Evolutionary conservation across 2,888 invertebrate genomes (phyloP), one percentile per base, ranked within the genome.

Genomic region (Parelbella ahira): DNA sequence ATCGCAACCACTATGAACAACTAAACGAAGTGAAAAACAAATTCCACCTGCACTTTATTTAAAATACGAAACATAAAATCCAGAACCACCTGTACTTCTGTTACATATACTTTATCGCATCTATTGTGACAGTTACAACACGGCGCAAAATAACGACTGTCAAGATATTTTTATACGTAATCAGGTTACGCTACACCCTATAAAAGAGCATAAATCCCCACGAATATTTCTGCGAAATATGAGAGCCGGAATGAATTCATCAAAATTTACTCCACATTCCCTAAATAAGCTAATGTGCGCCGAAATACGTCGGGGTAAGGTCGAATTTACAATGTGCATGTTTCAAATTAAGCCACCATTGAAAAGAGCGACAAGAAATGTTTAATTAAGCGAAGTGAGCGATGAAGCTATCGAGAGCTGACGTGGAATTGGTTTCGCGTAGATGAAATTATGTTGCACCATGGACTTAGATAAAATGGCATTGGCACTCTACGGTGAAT

Each of bases 301-400:
- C 44, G 15, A 48, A 38, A 39, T 7, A 7, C 24, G 13, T 12
- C 23, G 13, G 8, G 23, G 30, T 45, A 47, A 7, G 32, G 44
- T 27, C 11, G 9, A 19, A 28, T 37, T 44, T 50, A 20, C 7
- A 25, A 44, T 24, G 32, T 13, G 29, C 9, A 15, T 11, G 37
- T 36, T 32, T 30, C 27, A 41, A 42, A 47, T 47, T 46, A 45
- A 44, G 30, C 23, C 41, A 15, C 43, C 51, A 49, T 50, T 53
- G 47, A 44, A 56, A 60, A 63, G 51, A 59, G 60, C 48, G 51
- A 48, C 56, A 61, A 67, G 62, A 68, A 70, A 68, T 69, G 63
- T 75, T 77, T 74, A 70, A 78, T 76, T 74, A 74, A 60, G 69
- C 58, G 62, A 60, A 78, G 72, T 72, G 67, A 63, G 70, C 72